Base-by-base conservation (phyloP, 2,888 invertebrate genomes). In the Nomada lathburiana region DNA sequence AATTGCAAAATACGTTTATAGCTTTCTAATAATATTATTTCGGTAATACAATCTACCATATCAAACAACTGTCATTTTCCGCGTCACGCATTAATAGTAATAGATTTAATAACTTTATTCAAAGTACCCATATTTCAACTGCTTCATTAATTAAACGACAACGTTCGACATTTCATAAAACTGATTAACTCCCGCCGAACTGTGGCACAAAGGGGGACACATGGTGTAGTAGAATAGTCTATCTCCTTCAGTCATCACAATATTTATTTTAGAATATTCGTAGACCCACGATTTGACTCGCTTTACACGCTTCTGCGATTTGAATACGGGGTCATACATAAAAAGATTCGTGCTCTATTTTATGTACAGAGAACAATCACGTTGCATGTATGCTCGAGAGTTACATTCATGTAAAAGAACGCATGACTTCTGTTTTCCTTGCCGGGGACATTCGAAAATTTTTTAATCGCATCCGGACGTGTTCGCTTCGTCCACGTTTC, bases 231-330 rank as follows among this genome's bases (percentile, higher is more conserved):
- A 53, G 29, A 70, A 52, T 23, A 50, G 36, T 26, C 23, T 4
- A 44, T 62, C 9, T 23, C 23, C n/a, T 83, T 85, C 80, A 70
- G 73, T 84, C 85, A 74, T 69, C 74, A 85, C 75, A 69, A 78
- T 81, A 80, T 85, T 85, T 85, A 85, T 85, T 85, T 81, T 81
- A 78, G 80, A 84, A 85, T 80, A 73, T 85, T 83, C 76, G 76
- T 84, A 83, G 60, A 52, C 57, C 70, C 73, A 71, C 72, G 63
- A 67, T 53, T 79, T 76, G 71, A 67, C 5, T 72, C 63, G 63
- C 64, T 73, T 23, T 79, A 82, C 63, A 60, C 47, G 57, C 50
- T 36, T 64, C 50, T 26, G 68, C 73, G 76, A 68, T 29, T 75
- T 57, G 60, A 74, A n/a, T 23, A 65, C 80, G 63, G 77, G 80